phyloP scores from a whole-genome alignment of 2,797 vertebrate species.

The Loriculus beryllinus region DNA sequence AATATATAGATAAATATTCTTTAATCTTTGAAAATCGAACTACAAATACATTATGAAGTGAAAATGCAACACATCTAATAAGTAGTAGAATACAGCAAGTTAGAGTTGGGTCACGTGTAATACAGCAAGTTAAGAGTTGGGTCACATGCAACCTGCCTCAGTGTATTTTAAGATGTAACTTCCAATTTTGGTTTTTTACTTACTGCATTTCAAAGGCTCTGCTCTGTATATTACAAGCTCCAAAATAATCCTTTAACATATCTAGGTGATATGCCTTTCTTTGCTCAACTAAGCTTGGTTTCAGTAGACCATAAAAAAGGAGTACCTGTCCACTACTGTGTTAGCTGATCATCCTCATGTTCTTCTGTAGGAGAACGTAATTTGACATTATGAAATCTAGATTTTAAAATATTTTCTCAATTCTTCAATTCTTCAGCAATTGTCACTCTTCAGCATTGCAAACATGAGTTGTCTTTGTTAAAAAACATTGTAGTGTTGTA shows the following conservation, averaged over 20 bases:
- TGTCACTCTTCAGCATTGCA: not conserved
- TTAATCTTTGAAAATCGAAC: not conserved
- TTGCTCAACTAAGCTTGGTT: not conserved
- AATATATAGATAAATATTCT: not conserved
- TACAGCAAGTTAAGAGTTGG: not conserved
- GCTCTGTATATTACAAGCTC: not conserved
- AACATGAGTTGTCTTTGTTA: not conserved
- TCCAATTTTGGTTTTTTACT: not conserved
- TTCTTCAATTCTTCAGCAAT: not conserved
- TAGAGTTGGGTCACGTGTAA: not conserved
- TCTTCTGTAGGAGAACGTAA: not conserved
- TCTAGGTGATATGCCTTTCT: not conserved
- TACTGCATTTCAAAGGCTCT: not conserved
- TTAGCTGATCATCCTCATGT: not conserved
- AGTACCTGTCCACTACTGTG: not conserved
- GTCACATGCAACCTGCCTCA: not conserved
- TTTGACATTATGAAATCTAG: not conserved
- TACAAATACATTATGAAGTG: not conserved
- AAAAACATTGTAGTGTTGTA: not conserved
- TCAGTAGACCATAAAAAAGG: not conserved
- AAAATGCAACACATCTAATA: not conserved
- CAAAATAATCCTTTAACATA: not conserved
- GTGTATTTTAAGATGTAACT: not conserved
- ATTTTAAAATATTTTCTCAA: not conserved
- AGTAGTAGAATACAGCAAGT: not conserved